Percentiles rank a stretch among this genome's conserved stretches.
Evolutionary conservation across 1,140 invertebrate species (phyloP).

Genomic region (Archegozetes longisetosus): DNA sequence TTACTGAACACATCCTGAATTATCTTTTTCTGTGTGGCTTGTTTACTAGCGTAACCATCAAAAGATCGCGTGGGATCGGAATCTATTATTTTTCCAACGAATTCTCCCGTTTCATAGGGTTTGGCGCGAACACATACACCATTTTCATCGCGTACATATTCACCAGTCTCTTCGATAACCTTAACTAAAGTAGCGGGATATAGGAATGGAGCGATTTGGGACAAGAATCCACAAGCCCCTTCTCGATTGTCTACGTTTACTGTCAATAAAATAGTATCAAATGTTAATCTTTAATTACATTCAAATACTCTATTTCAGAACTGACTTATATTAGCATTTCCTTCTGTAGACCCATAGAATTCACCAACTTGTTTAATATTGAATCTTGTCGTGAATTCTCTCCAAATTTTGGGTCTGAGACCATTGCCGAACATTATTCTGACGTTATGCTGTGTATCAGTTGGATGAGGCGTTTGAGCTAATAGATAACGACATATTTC

Average conservation of each 20-base stretch:
- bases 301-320: neutral
- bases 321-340: slow-evolving; percentile 32
- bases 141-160: slow-evolving; percentile 30
- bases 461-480: slow-evolving; percentile 53
- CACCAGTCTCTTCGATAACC: slow-evolving; percentile 35
- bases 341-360: slow-evolving; percentile 38
- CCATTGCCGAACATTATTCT: slow-evolving; percentile 89
- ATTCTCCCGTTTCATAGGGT: slow-evolving; percentile 78
- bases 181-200: slow-evolving; percentile 62
- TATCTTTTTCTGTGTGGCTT: slow-evolving; percentile 84
- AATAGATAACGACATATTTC: slow-evolving; percentile 96
- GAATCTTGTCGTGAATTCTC: slow-evolving; percentile 63
- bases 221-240: slow-evolving; percentile 90
- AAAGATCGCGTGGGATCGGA: slow-evolving; percentile 37
- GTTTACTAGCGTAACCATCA: slow-evolving; percentile 73
- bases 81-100: slow-evolving; percentile 86
- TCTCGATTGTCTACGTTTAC: slow-evolving; percentile 75
- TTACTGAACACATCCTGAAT: slow-evolving; percentile 70
- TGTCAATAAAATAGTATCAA: neutral
- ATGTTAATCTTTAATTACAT: neutral
- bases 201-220: slow-evolving; percentile 55
- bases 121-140: slow-evolving; percentile 39
- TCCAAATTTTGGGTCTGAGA: slow-evolving; percentile 86
- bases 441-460: slow-evolving; percentile 68
- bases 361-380: slow-evolving; percentile 32